Conservation (phyloP, 2,888 invertebrate species). For the Drosophila maculinotata region DNA sequence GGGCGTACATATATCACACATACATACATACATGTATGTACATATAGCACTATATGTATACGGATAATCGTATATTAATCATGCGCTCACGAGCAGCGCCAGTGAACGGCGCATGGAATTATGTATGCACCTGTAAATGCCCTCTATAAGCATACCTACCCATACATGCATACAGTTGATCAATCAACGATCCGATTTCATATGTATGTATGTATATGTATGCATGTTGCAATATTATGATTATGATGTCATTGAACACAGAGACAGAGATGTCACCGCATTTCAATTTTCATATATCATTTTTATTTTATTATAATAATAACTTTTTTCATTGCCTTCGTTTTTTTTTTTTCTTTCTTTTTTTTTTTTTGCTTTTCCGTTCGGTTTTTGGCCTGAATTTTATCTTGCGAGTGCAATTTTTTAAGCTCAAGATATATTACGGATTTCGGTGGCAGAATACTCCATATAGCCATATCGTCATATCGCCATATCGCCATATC, state of each 20-base stretch:
- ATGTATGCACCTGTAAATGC: slow-evolving; percentile 37
- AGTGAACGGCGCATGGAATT: slow-evolving; percentile 39
- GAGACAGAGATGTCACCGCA: slow-evolving; percentile 42
- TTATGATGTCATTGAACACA: slow-evolving; percentile 60
- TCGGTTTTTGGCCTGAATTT: slow-evolving; percentile 71
- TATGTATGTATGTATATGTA: slow-evolving; percentile 5
- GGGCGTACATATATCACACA: neutral
- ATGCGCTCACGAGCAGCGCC: slow-evolving; percentile 22
- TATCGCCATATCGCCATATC: slow-evolving; percentile 37
- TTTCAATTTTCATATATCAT: slow-evolving; percentile 30
- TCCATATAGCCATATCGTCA: slow-evolving; percentile 32
- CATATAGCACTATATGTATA: neutral
- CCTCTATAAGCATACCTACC: slow-evolving; percentile 23
- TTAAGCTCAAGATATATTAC: slow-evolving; percentile 53
- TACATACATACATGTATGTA: no score
- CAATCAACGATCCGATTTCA: slow-evolving; percentile 50
- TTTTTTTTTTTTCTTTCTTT: neutral
- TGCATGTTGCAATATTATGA: slow-evolving; percentile 52
- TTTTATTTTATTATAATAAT: slow-evolving; percentile 30
- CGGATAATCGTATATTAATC: slow-evolving; percentile 25
- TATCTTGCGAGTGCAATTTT: slow-evolving; percentile 75
- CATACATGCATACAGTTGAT: slow-evolving; percentile 18
- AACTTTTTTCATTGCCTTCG: no score
- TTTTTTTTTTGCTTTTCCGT: slow-evolving; percentile 42
- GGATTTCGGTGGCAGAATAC: slow-evolving; percentile 34